phyloP scores from a whole-genome alignment of 2,888 invertebrate species.

The Dolomedes plantarius region DNA sequence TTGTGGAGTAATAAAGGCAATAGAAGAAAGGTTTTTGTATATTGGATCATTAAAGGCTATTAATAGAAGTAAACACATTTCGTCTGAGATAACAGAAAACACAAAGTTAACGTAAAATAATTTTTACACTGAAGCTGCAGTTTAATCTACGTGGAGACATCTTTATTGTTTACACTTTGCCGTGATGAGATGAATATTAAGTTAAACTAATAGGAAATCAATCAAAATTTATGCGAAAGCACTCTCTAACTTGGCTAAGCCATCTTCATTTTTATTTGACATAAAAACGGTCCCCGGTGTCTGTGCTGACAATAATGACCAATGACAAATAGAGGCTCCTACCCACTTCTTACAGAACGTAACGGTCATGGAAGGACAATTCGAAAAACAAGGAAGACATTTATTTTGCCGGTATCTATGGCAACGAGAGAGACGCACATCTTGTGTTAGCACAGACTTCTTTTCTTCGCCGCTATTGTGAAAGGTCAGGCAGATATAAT shows the following conservation, averaged over 20 bases:
- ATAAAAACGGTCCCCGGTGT: background rate
- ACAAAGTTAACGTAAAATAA: too few relatives aligned
- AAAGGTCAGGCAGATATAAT: background rate
- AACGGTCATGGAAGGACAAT: background rate
- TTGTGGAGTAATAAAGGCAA: too few relatives aligned
- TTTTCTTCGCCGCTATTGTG: background rate
- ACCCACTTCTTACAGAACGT: background rate
- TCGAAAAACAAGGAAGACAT: background rate
- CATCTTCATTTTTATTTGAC: background rate
- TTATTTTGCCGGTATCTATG: conserved; percentile 1
- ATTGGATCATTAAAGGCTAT: too few relatives aligned
- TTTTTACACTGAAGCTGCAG: too few relatives aligned
- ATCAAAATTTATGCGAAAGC: background rate
- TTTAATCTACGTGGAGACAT: too few relatives aligned
- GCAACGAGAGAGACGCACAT: background rate
- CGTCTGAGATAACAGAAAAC: too few relatives aligned
- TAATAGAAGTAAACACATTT: too few relatives aligned
- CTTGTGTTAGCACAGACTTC: background rate
- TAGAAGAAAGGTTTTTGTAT: too few relatives aligned
- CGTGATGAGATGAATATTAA: too few relatives aligned
- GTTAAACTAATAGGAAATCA: background rate
- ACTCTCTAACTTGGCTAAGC: background rate
- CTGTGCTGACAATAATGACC: background rate
- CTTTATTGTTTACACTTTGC: too few relatives aligned
- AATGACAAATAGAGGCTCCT: background rate